Conservation (phyloP, 2,797 vertebrate species). For the Betta splendens region DNA sequence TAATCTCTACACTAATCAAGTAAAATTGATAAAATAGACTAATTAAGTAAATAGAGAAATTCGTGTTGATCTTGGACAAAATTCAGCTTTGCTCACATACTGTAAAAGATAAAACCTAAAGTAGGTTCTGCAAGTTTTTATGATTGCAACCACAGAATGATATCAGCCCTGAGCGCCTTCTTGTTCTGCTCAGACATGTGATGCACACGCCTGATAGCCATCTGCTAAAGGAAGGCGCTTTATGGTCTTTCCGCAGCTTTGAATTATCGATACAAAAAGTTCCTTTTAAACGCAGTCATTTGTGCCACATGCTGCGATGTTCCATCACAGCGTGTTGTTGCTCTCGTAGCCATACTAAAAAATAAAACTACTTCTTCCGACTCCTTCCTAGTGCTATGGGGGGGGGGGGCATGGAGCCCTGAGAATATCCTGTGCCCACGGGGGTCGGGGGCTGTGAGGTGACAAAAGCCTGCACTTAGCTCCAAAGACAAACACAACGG, state of each 20-base stretch:
- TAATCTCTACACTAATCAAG: too few species aligned
- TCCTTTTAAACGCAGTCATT: constrained; percentile 13
- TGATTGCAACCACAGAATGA: constrained; percentile 54
- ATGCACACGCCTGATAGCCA: constrained; percentile 45
- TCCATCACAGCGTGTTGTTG: constrained; percentile 37
- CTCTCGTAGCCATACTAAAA: constrained; percentile 60
- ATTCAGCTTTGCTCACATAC: neutral
- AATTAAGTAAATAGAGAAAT: neutral
- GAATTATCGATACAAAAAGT: constrained; percentile 5
- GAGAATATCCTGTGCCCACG: constrained; percentile 57
- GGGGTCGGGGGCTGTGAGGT: constrained; percentile 63
- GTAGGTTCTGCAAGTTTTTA: constrained; percentile 26
- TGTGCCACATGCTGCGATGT: constrained; percentile 19
- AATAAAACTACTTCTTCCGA: constrained; percentile 56
- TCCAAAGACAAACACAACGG: constrained; percentile 42
- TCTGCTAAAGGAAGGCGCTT: constrained; percentile 32
- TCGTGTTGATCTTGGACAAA: neutral
- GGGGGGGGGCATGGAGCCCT: constrained; percentile 49
- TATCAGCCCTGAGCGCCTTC: constrained; percentile 53
- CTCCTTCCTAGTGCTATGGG: constrained; percentile 37
- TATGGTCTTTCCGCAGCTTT: constrained; percentile 28
- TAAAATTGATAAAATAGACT: too few species aligned
- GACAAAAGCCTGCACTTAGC: constrained; percentile 55
- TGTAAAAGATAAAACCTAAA: neutral
- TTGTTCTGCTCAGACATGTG: constrained; percentile 36